Conservation (phyloP, 2,113 vertebrate species). For the Forbesichthys agassizii region DNA sequence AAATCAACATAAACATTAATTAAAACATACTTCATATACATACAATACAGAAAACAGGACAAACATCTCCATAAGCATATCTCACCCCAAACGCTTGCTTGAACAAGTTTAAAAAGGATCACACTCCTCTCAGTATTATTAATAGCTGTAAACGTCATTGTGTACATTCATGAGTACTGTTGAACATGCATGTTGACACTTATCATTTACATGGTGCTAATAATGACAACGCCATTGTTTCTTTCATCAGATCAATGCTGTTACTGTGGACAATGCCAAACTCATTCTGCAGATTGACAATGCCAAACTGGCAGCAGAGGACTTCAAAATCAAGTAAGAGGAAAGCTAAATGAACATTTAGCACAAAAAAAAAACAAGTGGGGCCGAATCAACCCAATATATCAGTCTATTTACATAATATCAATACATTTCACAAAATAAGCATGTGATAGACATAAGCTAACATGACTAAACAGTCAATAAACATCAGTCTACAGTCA, state of each 20-base stretch:
- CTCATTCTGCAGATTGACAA: constrained; percentile 83
- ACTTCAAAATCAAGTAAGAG: constrained; percentile 87
- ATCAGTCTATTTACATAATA: neutral
- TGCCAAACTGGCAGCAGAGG: constrained; percentile 82
- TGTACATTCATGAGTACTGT: too few relatives aligned
- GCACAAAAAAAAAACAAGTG: too few relatives aligned
- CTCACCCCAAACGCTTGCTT: too few relatives aligned
- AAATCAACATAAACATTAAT: too few relatives aligned
- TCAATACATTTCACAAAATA: neutral
- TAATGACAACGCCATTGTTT: neutral
- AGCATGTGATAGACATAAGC: neutral
- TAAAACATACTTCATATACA: too few relatives aligned
- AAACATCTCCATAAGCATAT: too few relatives aligned
- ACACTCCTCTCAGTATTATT: too few relatives aligned
- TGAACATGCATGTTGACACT: too few relatives aligned
- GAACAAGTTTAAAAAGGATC: too few relatives aligned
- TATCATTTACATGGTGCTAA: too few relatives aligned
- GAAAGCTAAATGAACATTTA: neutral
- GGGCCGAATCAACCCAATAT: neutral
- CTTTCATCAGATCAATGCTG: constrained; percentile 69
- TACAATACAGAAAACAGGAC: too few relatives aligned
- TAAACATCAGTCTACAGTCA: constrained; percentile 8
- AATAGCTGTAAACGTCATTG: too few relatives aligned
- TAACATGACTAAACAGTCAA: neutral
- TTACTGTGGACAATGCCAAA: constrained; percentile 75